Evolutionary conservation across 2,888 invertebrate species (phyloP), one percentile per base, ranked within the genome.

Genomic region (Phortica okadai): DNA sequence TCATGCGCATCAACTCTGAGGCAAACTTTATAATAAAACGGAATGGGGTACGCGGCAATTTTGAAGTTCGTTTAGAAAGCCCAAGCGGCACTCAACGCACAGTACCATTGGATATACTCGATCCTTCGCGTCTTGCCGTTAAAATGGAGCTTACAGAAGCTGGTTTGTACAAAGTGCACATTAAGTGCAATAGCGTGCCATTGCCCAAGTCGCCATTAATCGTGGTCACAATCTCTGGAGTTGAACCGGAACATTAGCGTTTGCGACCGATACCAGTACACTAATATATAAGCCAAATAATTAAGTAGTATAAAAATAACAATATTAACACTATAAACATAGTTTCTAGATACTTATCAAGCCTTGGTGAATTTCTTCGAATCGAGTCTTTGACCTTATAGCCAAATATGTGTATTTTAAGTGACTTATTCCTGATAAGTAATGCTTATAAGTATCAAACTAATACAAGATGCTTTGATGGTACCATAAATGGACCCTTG

Each of bases 401-500:
- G 70, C 86, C 88, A 11, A 45, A 79, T 50, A 87, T n/a, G n/a
- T n/a, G n/a, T 89, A 33, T 33, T 1, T 33, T 1, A 33, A 33
- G 33, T 33, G 33, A 4, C 33, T 0, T 21, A 21, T 21, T 21
- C 21, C 21, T 21, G 21, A 21, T 21, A 21, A 21, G 1, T 21
- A 21, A 21, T 21, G 21, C 21, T 21, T 21, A 21, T 21, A 21
- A 21, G 21, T 33, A 1, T 33, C 33, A 33, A 33, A 33, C 33
- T 33, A 33, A 33, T 21, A 21, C 33, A 33, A 33, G 33, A 33
- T 33, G 33, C 33, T 33, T 33, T 2, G 98, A 97, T 91, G 96
- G 96, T 88, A 97, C 98, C 83, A 96, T 95, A 91, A 99, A 98
- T 92, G 33, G 33, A 33, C 93, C 96, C 80, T 96, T 97, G 75